phyloP scores from a whole-genome alignment of 2,888 invertebrate species.

The Chelonus formosanus region DNA sequence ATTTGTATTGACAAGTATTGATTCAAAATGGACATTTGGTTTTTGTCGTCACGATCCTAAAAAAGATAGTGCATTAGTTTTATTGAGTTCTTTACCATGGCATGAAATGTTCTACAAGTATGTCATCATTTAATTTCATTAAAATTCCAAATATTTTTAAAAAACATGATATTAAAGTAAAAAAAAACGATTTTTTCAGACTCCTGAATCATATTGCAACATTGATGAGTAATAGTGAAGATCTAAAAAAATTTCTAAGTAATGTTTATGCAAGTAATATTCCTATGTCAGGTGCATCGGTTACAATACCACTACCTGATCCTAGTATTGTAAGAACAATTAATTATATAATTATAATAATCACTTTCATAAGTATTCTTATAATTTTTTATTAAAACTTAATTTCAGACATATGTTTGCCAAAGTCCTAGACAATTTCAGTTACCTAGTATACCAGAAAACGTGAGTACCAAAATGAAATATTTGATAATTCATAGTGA shows the following conservation, averaged over 20 bases:
- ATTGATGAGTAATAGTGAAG: conserved; percentile 71
- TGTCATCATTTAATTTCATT: conserved; percentile 54
- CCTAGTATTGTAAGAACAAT: conserved; percentile 67
- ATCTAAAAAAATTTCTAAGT: conserved; percentile 72
- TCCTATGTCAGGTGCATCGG: conserved; percentile 74
- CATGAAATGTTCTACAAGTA: conserved; percentile 95
- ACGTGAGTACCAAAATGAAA: conserved; percentile 72
- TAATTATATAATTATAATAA: no score
- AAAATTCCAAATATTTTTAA: neutral
- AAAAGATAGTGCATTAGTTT: conserved; percentile 83
- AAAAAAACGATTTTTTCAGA: conserved; percentile 62
- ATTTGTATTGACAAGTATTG: conserved; percentile 93
- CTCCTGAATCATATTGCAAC: conserved; percentile 85
- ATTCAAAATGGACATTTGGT: conserved; percentile 97
- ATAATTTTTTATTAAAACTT: neutral
- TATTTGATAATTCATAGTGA: conserved; percentile 9
- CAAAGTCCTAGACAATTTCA: conserved; percentile 82
- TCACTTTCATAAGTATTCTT: no score
- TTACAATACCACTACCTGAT: conserved; percentile 70
- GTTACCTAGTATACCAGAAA: conserved; percentile 94
- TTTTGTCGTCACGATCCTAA: conserved; percentile 96
- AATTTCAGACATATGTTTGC: conserved; percentile 79
- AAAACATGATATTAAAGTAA: no score
- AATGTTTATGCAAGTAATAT: conserved; percentile 75
- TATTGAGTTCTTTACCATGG: conserved; percentile 93